A percentile compares a stretch with the other conserved stretches of the same genome.
Conservation (phyloP, 35 echinoderm and acorn worm species). For the Heliocidaris erythrogramma region DNA sequence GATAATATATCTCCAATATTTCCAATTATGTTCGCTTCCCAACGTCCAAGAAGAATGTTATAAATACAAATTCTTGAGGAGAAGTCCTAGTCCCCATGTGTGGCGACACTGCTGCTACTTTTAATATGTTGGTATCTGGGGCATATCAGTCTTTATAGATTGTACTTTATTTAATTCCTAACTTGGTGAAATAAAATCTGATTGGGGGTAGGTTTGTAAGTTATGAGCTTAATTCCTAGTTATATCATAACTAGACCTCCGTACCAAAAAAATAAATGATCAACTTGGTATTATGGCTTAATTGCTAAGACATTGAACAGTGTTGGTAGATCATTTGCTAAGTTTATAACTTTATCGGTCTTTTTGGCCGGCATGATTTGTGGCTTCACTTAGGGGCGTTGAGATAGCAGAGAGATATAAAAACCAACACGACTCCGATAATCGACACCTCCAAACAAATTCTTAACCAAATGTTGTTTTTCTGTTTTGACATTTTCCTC, state of each 20-base stretch:
- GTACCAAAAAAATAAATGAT: slow-evolving; percentile 77
- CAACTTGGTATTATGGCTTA: slow-evolving; percentile 87
- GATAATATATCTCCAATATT: background rate
- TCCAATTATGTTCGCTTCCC: background rate
- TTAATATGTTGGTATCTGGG: slow-evolving; percentile 13
- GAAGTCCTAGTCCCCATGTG: background rate
- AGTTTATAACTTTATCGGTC: slow-evolving; percentile 91
- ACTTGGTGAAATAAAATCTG: slow-evolving; percentile 48
- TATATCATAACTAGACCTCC: slow-evolving; percentile 80
- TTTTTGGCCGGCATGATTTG: slow-evolving; percentile 24
- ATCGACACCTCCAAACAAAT: slow-evolving; percentile 22
- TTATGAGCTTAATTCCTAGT: slow-evolving; percentile 56
- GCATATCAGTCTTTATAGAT: background rate
- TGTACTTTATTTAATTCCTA: slow-evolving; percentile 43
- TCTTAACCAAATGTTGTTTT: slow-evolving; percentile 12
- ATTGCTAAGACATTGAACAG: slow-evolving; percentile 66
- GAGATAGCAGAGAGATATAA: slow-evolving; percentile 51
- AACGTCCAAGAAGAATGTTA: background rate
- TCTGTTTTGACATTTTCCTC: background rate
- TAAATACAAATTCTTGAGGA: background rate
- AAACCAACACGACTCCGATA: slow-evolving; percentile 33
- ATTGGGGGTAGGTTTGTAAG: slow-evolving; percentile 72
- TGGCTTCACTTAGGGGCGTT: slow-evolving; percentile 50
- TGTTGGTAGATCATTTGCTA: slow-evolving; percentile 74
- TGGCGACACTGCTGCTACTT: background rate